phyloP scores from a whole-genome alignment of 2,888 invertebrate genomes.

The Chorisops tibialis region DNA sequence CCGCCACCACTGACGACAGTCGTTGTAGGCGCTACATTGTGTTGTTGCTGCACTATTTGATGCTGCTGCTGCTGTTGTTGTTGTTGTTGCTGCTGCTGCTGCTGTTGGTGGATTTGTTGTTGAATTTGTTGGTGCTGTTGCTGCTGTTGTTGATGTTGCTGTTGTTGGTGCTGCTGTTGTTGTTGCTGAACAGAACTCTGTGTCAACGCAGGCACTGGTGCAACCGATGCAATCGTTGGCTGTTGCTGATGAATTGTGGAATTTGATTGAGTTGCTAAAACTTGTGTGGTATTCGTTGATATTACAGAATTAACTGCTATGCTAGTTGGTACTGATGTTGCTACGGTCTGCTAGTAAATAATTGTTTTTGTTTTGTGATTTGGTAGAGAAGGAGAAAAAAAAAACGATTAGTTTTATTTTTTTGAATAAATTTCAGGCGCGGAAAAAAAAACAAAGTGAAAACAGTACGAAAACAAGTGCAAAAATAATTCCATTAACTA shows the following conservation, averaged over 20 bases:
- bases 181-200: constrained; percentile 7
- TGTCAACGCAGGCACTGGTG: constrained; percentile 36
- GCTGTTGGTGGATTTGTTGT: constrained; percentile 37
- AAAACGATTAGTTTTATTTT: not conserved
- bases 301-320: constrained; percentile 52
- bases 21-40: constrained; percentile 47
- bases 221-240: constrained; percentile 31
- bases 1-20: constrained; percentile 15
- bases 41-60: constrained; percentile 40
- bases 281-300: constrained; percentile 43
- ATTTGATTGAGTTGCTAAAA: constrained; percentile 43
- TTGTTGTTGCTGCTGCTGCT: constrained; percentile 36
- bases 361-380: not conserved
- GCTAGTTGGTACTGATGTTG: constrained; percentile 45
- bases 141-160: constrained; percentile 29
- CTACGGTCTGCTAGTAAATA: constrained; percentile 37
- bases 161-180: not conserved
- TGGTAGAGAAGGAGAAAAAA: not conserved
- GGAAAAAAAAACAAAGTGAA: not conserved
- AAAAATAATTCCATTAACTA: constrained; percentile 3
- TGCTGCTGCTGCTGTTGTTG: constrained; percentile 42
- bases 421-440: not conserved
- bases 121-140: constrained; percentile 33
- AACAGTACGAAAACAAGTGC: constrained; percentile 8
- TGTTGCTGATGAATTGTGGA: constrained; percentile 34